Base-by-base conservation (phyloP, 2,113 vertebrate species). In the Notothenia rossii region DNA sequence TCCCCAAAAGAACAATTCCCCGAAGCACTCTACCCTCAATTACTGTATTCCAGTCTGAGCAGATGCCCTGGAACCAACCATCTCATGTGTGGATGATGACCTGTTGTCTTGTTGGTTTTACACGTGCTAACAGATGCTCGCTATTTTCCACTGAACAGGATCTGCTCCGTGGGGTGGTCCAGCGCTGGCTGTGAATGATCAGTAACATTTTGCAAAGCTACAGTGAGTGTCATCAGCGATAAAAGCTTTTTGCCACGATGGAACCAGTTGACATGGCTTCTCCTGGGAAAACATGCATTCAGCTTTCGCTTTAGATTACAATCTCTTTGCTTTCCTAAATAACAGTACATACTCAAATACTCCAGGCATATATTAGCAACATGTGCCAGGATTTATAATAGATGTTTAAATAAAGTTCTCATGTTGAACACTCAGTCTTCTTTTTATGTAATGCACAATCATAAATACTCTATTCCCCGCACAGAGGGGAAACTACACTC, bases 41-140 rank as follows among this genome's bases (percentile, higher is more conserved):
- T 68, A 60, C 29, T 77, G 63, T 25, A 70, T 73, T 79, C 20
- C 49, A 53, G 64, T 74, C 25, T 71, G 54, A 66, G 51, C 49
- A 6, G 9, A 51, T 54, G 68, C 18, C 36, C 48, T 3, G 13
- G 66, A 70, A 64, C 63, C 70, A 72, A 70, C n/a, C 18, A 45
- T 13, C 65, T 61, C 49, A 66, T 77, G 43, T 79, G 62, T 50
- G 56, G 66, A 76, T 79, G n/a, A 29, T 55, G 10, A 61, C 20
- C 14, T 25, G 53, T 36, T 56, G 18, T 74, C 33, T 22, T 1
- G 48, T 68, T 59, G 46, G 58, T 43, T 50, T 72, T 72, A 56
- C 84, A 84, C 71, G 48, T 81, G 73, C 70, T 40, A 72, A 79
- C 81, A 86, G 85, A 91, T 64, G 64, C 69, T 54, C 0, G 17